Evolutionary conservation across 2,113 vertebrate genomes (phyloP), one percentile per base, ranked within the genome.

Genomic region (Leptobrachium ailaonicum): DNA sequence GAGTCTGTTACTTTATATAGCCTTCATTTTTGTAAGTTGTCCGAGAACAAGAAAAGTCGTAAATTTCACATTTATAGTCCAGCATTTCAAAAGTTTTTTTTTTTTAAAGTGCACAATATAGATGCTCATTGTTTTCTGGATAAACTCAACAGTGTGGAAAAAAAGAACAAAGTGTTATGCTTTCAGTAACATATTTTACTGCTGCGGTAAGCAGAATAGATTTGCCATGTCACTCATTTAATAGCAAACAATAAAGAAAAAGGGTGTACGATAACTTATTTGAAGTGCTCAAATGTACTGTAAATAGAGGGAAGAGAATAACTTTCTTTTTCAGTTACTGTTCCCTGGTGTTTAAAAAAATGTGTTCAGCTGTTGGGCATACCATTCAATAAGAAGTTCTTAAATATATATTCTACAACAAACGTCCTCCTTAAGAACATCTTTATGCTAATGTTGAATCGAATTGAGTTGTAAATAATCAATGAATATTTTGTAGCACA

Each of bases 221-320:
- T 73, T 80, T 80, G 41, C 71, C 10, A 10, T 80, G 62, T 64
- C 71, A 73, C 71, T 68, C 63, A 56, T 40, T 73, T 80, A 73
- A 80, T 67, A 60, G 78, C 71, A 80, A 80, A 73, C 71, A 80
- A 71, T 80, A 80, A 80, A 80, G 78, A 80, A 79, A 11, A 72
- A 67, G 78, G 41, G 77, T 80, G 45, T 80, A 66, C 77, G 54
- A 80, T 80, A 80, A 73, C 62, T 67, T 66, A 50, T 8, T 50
- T 1, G 4, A 80, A 80, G 77, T 73, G 70, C 73, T 80, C 73
- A 73, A 67, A 80, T 73, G 78, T 73, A 73, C 71, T 80, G 50
- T 73, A 73, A 67, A 80, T 73, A 73, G 40, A 67, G 40, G 2
- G 10, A 43, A 62, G 20, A 73, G 47, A 67, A 73, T 73, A 41